phyloP scores from a whole-genome alignment of 2,888 invertebrate genomes.

The Matsumyia berberina region DNA sequence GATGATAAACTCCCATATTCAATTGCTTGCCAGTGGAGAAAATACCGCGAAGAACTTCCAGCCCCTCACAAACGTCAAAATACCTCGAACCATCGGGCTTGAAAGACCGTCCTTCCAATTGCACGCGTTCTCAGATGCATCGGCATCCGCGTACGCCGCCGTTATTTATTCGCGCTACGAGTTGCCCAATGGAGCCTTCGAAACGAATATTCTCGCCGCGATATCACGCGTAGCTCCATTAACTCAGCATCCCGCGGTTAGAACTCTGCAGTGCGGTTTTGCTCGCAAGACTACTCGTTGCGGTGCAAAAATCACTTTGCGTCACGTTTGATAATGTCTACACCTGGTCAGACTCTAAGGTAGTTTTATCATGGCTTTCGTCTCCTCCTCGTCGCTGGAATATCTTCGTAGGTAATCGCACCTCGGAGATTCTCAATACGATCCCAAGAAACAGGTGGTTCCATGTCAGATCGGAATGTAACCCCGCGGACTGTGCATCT shows the following conservation, averaged over 20 bases:
- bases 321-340: background rate
- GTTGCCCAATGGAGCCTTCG: conserved; percentile 16
- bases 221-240: conserved; percentile 35
- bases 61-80: background rate
- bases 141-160: conserved; percentile 26
- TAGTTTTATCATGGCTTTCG: conserved; percentile 78
- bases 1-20: conserved; percentile 1
- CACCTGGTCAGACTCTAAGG: conserved; percentile 78
- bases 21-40: conserved; percentile 64
- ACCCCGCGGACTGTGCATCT: conserved; percentile 74
- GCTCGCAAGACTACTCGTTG: conserved; percentile 8
- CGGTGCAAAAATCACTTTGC: background rate
- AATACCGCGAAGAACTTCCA: conserved; percentile 27
- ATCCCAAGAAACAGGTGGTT: conserved; percentile 56
- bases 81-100: background rate
- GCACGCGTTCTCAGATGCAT: conserved; percentile 58
- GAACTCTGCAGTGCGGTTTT: conserved; percentile 7
- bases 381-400: conserved; percentile 41
- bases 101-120: conserved; percentile 11
- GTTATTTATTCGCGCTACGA: conserved; percentile 30
- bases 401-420: conserved; percentile 62
- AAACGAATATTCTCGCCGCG: conserved; percentile 35
- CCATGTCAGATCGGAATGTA: conserved; percentile 59
- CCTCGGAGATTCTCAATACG: conserved; percentile 52
- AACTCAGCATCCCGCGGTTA: conserved; percentile 20